These are phyloP conservation scores for Coregonus ussuriensis DNA, from an alignment of 2,797 vertebrate species.

Conservation along the genomic window DNA sequence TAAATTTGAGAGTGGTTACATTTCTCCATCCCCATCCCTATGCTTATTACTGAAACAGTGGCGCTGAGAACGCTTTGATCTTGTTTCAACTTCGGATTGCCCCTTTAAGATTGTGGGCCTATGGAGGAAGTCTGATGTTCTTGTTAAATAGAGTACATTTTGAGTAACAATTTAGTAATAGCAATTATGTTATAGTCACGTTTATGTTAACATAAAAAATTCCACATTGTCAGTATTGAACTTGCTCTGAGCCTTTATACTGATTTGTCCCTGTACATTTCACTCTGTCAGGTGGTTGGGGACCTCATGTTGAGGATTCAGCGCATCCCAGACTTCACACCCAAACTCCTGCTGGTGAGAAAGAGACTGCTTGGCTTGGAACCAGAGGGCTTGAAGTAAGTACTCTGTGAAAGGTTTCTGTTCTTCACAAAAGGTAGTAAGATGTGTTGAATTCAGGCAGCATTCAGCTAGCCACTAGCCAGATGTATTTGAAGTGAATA, in stretches of 20 bases:
- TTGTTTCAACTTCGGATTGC: no score
- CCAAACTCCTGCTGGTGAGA: slow-evolving; percentile 95
- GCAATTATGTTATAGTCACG: no score
- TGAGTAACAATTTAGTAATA: no score
- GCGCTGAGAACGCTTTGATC: no score
- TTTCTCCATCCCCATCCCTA: no score
- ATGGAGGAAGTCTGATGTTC: no score
- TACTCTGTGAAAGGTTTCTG: slow-evolving; percentile 14
- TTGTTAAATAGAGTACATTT: no score
- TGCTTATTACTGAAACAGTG: no score
- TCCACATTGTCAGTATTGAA: neutral
- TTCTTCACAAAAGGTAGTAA: neutral
- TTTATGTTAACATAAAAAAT: no score
- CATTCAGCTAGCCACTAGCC: neutral
- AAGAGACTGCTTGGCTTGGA: slow-evolving; percentile 93
- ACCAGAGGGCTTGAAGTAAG: slow-evolving; percentile 92
- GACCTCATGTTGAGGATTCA: slow-evolving; percentile 98
- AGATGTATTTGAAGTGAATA: no score
- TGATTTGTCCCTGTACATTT: neutral
- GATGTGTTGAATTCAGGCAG: neutral
- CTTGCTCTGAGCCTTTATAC: neutral
- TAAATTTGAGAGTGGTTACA: no score
- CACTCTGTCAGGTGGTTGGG: slow-evolving; percentile 86
- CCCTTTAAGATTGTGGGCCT: no score
- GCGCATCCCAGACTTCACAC: slow-evolving; percentile 95